phyloP scores from a whole-genome alignment of 2,888 invertebrate species.

The Congeria kusceri region DNA sequence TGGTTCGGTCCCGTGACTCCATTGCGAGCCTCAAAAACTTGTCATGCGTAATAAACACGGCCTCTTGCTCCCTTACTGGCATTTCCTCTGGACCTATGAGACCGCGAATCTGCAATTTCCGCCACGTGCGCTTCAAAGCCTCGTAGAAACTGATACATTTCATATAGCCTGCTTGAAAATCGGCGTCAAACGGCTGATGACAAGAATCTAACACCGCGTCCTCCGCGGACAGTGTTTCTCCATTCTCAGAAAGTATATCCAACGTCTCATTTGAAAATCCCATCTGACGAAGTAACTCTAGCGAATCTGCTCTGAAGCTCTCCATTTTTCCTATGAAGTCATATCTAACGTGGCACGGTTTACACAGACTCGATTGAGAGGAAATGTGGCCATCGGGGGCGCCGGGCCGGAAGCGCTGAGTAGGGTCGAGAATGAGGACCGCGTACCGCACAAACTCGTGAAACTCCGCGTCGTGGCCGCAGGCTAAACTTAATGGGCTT shows the following conservation, averaged over 20 bases:
- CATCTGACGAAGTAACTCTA: conserved; percentile 26
- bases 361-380: conserved; percentile 26
- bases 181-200: conserved; percentile 59
- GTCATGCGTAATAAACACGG: conserved; percentile 15
- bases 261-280: conserved; percentile 22
- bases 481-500: conserved; percentile 25
- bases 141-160: conserved; percentile 68
- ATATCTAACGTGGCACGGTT: conserved; percentile 36
- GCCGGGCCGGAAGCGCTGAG: not conserved
- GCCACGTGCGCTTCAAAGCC: conserved; percentile 67
- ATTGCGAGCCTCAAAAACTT: conserved; percentile 37
- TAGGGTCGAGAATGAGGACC: conserved; percentile 25
- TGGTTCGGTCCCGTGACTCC: conserved; percentile 7
- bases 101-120: conserved; percentile 71
- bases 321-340: conserved; percentile 55
- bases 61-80: not conserved
- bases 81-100: conserved; percentile 49
- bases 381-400: conserved; percentile 35
- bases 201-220: conserved; percentile 59
- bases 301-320: conserved; percentile 25
- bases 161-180: conserved; percentile 58
- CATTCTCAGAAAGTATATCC: conserved; percentile 18
- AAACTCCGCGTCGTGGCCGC: conserved; percentile 73
- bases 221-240: conserved; percentile 57
- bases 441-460: conserved; percentile 66